Evolutionary conservation across 2,797 vertebrate genomes (phyloP), one percentile per base, ranked within the genome.

Genomic region (Dryobates pubescens): DNA sequence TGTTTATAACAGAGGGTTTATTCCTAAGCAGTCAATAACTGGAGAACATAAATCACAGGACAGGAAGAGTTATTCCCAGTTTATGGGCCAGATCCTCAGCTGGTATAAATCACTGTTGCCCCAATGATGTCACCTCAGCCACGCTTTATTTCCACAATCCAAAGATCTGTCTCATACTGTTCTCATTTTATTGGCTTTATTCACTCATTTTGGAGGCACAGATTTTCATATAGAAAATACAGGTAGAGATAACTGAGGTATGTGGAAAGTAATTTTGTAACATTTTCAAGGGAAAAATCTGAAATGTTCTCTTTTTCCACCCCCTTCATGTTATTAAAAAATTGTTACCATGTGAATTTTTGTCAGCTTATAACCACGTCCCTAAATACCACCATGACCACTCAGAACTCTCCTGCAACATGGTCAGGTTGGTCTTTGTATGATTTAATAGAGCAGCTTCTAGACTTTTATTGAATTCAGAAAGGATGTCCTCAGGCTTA

Each of bases 41-140:
- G 79, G 16, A 83, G 92, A 86, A n/a, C 47, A 86, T 94, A 90
- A 94, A 95, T 96, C 92, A 86, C 82, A 47, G 73, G 71, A 36
- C 45, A 85, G 38, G 59, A 77, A 14, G 93, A 93, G 79, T 90
- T 86, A 85, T 87, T 86, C 76, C 79, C 9, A 4, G 26, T 93
- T 88, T 41, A 75, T 62, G 84, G 90, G 82, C 90, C 63, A 53
- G 86, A 83, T 88, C 88, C 86, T 96, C 76, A 34, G 76, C 86
- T 87, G 90, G 76, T 61, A 61, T 76, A 70, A 96, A 94, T 86
- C 94, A 92, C 76, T 9, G 70, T 59, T 72, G 65, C 59, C 72
- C 72, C 90, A 79, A 1, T 32, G 95, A 74, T 88, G 86, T 89
- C 96, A 84, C 82, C 89, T 80, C 68, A 45, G 88, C 71, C 32